Evolutionary conservation across 2,797 vertebrate species (phyloP).

Genomic region (Pseudopleuronectes americanus): DNA sequence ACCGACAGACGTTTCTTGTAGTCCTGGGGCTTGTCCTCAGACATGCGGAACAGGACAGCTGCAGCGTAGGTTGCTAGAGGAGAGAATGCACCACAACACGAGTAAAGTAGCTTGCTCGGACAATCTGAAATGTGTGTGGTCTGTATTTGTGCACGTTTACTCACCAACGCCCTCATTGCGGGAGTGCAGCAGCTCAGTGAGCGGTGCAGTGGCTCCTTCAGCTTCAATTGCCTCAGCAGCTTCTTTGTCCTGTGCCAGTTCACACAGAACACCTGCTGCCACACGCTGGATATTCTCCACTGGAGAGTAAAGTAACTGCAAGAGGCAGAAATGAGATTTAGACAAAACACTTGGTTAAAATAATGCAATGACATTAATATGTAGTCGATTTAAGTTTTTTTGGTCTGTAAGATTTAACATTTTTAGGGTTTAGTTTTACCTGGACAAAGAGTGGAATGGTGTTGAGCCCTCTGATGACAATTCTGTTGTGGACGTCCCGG

Average conservation of each 20-base stretch:
- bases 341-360: not conserved
- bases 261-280: conserved; percentile 97
- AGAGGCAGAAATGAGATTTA: not conserved
- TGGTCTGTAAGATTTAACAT: not conserved
- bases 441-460: conserved; percentile 99
- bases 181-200: conserved; percentile 97
- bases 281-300: conserved; percentile 99
- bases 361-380: not conserved
- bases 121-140: not conserved
- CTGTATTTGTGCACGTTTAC: conserved; percentile 40
- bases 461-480: conserved; percentile 96
- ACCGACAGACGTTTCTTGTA: conserved; percentile 98
- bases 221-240: conserved; percentile 98
- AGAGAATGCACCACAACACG: not conserved
- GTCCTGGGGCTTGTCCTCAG: conserved; percentile 98
- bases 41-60: conserved; percentile 98
- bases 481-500: conserved; percentile 97
- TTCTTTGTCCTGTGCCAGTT: conserved; percentile 98
- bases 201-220: conserved; percentile 96
- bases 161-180: conserved; percentile 98
- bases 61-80: conserved; percentile 94
- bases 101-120: not conserved
- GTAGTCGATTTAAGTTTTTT: not conserved
- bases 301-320: conserved; percentile 95
- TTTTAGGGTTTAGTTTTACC: conserved; percentile 73